Percentiles rank a stretch among this genome's conserved stretches.
These are phyloP conservation scores for Apodemia mormo DNA, from an alignment of 2,888 invertebrate species.

Conservation along the genomic window DNA sequence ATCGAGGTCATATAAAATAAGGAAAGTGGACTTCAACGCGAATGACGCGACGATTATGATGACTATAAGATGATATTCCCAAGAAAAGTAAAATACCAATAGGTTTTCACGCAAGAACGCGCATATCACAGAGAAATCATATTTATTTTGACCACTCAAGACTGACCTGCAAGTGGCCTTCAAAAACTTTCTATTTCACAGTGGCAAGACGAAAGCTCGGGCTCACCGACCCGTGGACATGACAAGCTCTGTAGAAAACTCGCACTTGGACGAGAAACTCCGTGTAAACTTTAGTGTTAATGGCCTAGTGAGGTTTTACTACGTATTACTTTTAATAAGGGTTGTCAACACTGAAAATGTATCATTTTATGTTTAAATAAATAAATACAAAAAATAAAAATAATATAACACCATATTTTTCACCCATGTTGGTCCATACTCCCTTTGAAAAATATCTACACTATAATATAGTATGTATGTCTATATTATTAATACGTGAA, in stretches of 20 bases:
- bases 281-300: constrained; percentile 3
- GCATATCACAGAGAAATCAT: constrained; percentile 8
- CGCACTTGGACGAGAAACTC: constrained; percentile 23
- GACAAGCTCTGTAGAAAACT: constrained; percentile 25
- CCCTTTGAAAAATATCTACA: no score
- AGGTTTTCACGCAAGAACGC: background rate
- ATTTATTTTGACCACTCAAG: constrained; percentile 10
- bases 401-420: no score
- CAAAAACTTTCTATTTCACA: constrained; percentile 26
- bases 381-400: no score
- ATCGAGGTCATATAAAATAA: background rate
- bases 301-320: background rate
- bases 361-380: no score
- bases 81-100: background rate
- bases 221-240: constrained; percentile 22
- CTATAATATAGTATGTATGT: no score
- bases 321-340: no score
- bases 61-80: background rate
- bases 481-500: no score
- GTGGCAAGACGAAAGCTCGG: constrained; percentile 20
- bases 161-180: constrained; percentile 5
- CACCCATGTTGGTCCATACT: no score
- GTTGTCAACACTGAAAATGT: no score
- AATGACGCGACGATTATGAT: background rate
- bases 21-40: background rate